These are phyloP conservation scores for Agrochola lychnidis DNA, from an alignment of 2,888 invertebrate species.

Conservation along the genomic window DNA sequence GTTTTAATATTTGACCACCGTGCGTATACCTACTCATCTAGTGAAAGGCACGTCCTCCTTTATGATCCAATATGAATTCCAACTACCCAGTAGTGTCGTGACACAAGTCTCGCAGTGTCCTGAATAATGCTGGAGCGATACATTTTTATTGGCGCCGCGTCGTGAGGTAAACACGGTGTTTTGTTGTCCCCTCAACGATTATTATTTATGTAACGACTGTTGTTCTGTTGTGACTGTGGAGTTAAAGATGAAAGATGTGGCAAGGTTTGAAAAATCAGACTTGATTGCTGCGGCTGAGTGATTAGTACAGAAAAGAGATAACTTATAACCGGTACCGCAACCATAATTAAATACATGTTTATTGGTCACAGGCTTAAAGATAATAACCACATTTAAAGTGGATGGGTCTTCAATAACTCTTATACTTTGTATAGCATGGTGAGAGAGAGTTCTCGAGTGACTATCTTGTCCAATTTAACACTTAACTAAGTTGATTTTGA, in stretches of 20 bases:
- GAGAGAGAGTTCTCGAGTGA: not conserved
- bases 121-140: constrained; percentile 75
- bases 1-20: not conserved
- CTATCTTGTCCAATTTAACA: not conserved
- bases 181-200: constrained; percentile 80
- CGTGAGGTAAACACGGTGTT: constrained; percentile 85
- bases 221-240: constrained; percentile 76
- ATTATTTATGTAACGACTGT: constrained; percentile 90
- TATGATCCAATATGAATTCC: constrained; percentile 52
- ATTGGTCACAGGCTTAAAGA: not conserved
- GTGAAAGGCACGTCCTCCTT: constrained; percentile 10
- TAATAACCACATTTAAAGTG: not conserved
- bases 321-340: not conserved
- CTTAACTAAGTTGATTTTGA: not conserved
- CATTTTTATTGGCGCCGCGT: constrained; percentile 74
- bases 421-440: not conserved
- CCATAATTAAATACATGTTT: not conserved
- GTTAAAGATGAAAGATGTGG: constrained; percentile 65
- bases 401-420: not conserved
- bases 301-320: not conserved
- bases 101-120: constrained; percentile 47
- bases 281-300: not conserved
- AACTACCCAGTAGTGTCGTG: constrained; percentile 28
- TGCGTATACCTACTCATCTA: constrained; percentile 6
- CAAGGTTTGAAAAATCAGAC: not conserved